Evolutionary conservation across 2,113 vertebrate genomes (phyloP).

Genomic region (Calyptommatus sinebrachiatus): DNA sequence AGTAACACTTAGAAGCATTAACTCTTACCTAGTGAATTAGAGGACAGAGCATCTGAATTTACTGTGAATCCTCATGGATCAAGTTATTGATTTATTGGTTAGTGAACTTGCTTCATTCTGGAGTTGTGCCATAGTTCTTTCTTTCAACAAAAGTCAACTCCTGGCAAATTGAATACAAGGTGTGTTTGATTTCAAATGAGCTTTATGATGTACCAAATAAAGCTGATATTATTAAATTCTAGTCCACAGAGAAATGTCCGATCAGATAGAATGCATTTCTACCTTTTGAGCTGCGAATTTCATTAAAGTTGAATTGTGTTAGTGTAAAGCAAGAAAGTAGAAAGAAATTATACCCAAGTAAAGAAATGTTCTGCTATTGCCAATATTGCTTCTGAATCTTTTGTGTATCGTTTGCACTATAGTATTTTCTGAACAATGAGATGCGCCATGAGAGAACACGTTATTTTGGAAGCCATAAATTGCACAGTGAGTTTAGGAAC

Average conservation of each 20-base stretch:
- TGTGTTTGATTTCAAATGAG: conserved; percentile 1
- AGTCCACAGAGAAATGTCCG: neutral
- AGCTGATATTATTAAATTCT: neutral
- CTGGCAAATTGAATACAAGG: conserved; percentile 13
- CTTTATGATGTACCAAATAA: conserved; percentile 7
- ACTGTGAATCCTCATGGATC: neutral
- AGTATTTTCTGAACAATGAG: neutral
- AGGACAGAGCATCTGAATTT: neutral
- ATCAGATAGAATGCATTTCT: conserved; percentile 1
- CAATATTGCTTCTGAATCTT: neutral
- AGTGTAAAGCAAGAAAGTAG: neutral
- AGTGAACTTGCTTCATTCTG: neutral
- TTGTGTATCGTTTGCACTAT: neutral
- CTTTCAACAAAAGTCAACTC: neutral
- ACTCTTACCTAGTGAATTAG: neutral
- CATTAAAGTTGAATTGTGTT: neutral
- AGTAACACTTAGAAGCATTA: neutral
- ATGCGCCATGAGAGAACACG: neutral
- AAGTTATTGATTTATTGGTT: neutral
- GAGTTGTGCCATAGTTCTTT: neutral
- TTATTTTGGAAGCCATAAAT: neutral
- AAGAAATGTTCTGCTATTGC: neutral
- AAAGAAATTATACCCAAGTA: neutral
- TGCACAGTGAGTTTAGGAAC: neutral
- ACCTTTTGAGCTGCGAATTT: neutral